Conservation (phyloP, 1,140 invertebrate genomes). For the Drosophila willistoni region DNA sequence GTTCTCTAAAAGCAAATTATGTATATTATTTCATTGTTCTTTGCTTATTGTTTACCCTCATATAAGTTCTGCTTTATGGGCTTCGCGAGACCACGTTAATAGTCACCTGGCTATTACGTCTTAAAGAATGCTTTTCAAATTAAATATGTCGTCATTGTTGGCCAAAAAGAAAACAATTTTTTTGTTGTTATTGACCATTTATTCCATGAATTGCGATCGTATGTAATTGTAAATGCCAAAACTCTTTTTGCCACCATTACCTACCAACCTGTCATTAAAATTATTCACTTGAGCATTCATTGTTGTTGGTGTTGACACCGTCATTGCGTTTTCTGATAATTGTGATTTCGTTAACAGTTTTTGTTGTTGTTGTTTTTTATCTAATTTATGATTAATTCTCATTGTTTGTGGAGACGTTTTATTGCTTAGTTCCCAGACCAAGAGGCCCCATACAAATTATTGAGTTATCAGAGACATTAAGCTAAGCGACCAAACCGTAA, state of each 20-base stretch:
- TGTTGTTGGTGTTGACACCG: background rate
- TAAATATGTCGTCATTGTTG: too few species aligned
- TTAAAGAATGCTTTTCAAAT: too few species aligned
- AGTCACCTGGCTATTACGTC: too few species aligned
- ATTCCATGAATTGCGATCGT: conserved; percentile 1
- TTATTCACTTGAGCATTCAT: background rate
- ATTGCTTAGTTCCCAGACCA: conserved; percentile 3
- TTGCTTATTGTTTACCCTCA: too few species aligned
- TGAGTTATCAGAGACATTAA: conserved; percentile 8
- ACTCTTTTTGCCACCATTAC: background rate
- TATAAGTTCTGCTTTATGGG: too few species aligned
- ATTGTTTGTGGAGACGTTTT: background rate
- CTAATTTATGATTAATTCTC: conserved; percentile 12
- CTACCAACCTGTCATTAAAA: too few species aligned
- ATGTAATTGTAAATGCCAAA: background rate
- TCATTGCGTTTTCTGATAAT: conserved; percentile 4
- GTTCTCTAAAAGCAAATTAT: too few species aligned
- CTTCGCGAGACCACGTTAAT: too few species aligned
- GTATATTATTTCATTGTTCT: too few species aligned
- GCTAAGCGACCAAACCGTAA: conserved; percentile 1
- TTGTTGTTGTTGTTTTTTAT: background rate
- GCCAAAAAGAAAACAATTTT: background rate
- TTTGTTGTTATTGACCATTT: background rate
- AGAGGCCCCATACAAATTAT: conserved; percentile 4
- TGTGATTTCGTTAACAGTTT: background rate